These are phyloP conservation scores for Agrilus mali DNA, from an alignment of 2,888 invertebrate species.

Conservation along the genomic window DNA sequence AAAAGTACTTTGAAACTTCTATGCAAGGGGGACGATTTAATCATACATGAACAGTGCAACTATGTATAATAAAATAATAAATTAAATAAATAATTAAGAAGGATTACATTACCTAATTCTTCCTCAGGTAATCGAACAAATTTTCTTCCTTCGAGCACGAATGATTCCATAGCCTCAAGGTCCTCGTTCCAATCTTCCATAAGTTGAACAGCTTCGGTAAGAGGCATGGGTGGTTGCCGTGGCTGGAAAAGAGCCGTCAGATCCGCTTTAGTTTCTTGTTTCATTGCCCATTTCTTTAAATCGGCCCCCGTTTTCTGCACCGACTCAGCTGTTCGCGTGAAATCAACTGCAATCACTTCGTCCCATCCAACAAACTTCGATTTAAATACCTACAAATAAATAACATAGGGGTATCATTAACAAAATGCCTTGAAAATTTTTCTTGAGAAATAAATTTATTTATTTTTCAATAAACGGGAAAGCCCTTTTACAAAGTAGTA, in stretches of 20 bases:
- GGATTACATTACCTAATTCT: slow-evolving; percentile 55
- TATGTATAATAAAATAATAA: too few species aligned
- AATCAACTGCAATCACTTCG: slow-evolving; percentile 97
- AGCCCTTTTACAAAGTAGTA: too few species aligned
- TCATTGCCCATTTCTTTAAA: slow-evolving; percentile 79
- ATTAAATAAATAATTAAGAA: too few species aligned
- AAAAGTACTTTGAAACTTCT: too few species aligned
- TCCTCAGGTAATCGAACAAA: slow-evolving; percentile 94
- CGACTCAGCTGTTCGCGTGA: slow-evolving; percentile 94
- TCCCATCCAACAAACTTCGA: slow-evolving; percentile 97
- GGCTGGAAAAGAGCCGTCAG: slow-evolving; percentile 92
- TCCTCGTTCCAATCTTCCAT: slow-evolving; percentile 98
- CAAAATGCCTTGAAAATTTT: not conserved
- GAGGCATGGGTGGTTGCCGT: slow-evolving; percentile 78
- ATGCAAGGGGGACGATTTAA: too few species aligned
- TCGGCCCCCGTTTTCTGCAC: slow-evolving; percentile 94
- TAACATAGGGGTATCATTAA: not conserved
- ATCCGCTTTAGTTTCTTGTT: slow-evolving; percentile 87
- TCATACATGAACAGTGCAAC: too few species aligned
- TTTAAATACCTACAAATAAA: slow-evolving; percentile 67
- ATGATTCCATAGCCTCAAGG: slow-evolving; percentile 93
- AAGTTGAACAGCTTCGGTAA: slow-evolving; percentile 72
- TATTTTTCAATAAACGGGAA: not conserved
- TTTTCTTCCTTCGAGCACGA: slow-evolving; percentile 92
- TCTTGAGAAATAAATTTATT: not conserved